phyloP scores from a whole-genome alignment of 2,888 invertebrate genomes.

The Galeopsomyia nigrocyanea region DNA sequence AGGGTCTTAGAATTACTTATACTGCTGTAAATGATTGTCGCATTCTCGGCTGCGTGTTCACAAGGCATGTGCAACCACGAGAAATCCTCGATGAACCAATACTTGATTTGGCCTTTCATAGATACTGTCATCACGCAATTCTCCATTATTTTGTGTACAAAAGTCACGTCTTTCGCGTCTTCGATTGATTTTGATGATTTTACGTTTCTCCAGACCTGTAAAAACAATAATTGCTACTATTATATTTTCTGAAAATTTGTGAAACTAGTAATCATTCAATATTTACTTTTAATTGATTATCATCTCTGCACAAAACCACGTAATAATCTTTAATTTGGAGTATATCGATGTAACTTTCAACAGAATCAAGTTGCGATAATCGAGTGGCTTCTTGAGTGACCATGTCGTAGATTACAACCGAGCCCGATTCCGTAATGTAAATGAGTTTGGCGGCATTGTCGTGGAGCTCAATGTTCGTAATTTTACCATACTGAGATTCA shows the following conservation, averaged over 20 bases:
- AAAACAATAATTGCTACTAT: constrained; percentile 12
- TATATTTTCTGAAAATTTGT: background rate
- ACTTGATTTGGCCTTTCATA: constrained; percentile 53
- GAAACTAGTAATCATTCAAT: constrained; percentile 3
- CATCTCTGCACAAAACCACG: constrained; percentile 49
- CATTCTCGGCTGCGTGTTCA: constrained; percentile 29
- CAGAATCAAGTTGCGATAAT: constrained; percentile 40
- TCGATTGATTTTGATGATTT: constrained; percentile 51
- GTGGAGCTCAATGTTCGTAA: constrained; percentile 70
- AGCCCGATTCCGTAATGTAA: constrained; percentile 70
- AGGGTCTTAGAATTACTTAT: constrained; percentile 55
- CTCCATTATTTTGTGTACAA: constrained; percentile 54
- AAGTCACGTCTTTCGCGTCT: constrained; percentile 54
- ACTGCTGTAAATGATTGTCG: constrained; percentile 53
- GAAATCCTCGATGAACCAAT: constrained; percentile 54
- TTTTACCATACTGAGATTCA: constrained; percentile 68
- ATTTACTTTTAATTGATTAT: constrained; percentile 53
- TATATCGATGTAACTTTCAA: constrained; percentile 44
- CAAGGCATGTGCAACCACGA: constrained; percentile 45
- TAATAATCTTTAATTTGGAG: constrained; percentile 35
- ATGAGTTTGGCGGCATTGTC: constrained; percentile 71
- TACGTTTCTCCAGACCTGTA: constrained; percentile 52
- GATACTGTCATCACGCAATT: constrained; percentile 56
- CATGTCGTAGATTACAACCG: constrained; percentile 57
- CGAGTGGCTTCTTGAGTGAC: constrained; percentile 27